Conservation (phyloP, 2,888 invertebrate species). For the Hypsopygia costalis region DNA sequence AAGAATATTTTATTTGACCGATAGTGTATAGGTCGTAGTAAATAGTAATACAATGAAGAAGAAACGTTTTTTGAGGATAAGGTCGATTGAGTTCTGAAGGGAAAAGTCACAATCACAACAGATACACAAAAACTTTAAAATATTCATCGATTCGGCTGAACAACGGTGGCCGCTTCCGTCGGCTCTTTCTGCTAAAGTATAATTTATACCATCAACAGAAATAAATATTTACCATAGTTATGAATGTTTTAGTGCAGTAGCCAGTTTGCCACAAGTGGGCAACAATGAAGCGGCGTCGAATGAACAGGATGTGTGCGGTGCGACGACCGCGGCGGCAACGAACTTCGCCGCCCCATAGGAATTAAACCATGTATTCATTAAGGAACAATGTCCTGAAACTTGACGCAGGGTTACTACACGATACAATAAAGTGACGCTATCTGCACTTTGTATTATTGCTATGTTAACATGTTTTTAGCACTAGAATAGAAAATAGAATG, state of each 20-base stretch:
- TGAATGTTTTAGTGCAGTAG: slow-evolving; percentile 17
- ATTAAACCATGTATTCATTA: slow-evolving; percentile 24
- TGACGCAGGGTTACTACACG: slow-evolving; percentile 7
- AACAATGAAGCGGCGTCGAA: slow-evolving; percentile 50
- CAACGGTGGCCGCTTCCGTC: slow-evolving; percentile 1
- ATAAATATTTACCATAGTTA: slow-evolving; percentile 7
- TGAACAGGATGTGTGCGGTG: slow-evolving; percentile 65
- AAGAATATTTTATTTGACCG: background rate
- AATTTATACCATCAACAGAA: slow-evolving; percentile 7
- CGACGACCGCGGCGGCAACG: slow-evolving; percentile 60
- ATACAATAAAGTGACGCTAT: slow-evolving; percentile 1
- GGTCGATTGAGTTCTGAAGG: background rate
- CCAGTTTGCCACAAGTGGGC: slow-evolving; percentile 25
- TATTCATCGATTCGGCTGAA: background rate
- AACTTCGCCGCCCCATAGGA: slow-evolving; percentile 48
- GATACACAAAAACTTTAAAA: background rate
- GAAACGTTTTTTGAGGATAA: too few species aligned
- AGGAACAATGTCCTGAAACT: slow-evolving; percentile 24
- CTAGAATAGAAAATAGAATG: too few species aligned
- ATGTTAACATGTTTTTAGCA: too few species aligned
- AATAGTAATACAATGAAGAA: too few species aligned
- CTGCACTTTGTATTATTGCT: background rate
- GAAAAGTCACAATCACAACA: slow-evolving; percentile 10
- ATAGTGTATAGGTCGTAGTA: background rate
- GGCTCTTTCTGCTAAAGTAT: slow-evolving; percentile 1